These are phyloP conservation scores for Salminus brasiliensis DNA, from an alignment of 2,113 vertebrate species.

Conservation along the genomic window DNA sequence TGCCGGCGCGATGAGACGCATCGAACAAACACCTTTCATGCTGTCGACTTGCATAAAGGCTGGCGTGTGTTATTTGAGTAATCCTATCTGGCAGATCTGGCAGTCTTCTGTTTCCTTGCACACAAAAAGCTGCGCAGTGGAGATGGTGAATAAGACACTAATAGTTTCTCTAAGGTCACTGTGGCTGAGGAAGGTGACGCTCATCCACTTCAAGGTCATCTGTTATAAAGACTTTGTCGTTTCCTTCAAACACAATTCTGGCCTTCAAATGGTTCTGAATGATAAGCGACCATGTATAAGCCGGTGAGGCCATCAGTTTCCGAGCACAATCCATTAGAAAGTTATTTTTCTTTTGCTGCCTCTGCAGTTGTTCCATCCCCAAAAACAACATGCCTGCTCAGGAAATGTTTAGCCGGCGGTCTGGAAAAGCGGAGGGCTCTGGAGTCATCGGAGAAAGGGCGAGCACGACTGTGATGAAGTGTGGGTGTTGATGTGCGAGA, in stretches of 20 bases:
- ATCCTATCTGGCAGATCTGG: background rate
- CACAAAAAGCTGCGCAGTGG: background rate
- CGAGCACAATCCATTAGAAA: constrained; percentile 55
- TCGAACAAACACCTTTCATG: background rate
- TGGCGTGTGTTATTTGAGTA: background rate
- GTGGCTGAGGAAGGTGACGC: background rate
- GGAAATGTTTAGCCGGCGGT: constrained; percentile 63
- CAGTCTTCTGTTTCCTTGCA: background rate
- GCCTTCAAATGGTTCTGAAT: constrained; percentile 7
- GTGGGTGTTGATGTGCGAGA: constrained; percentile 65
- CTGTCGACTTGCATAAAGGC: background rate
- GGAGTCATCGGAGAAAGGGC: constrained; percentile 58
- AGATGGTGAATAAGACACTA: constrained; percentile 4
- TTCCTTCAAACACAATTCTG: constrained; percentile 26
- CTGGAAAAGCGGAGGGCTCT: constrained; percentile 49
- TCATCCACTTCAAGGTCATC: constrained; percentile 14
- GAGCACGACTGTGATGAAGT: constrained; percentile 57
- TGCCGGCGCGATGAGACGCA: background rate
- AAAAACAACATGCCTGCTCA: constrained; percentile 67
- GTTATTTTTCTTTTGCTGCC: constrained; percentile 64
- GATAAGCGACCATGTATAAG: constrained; percentile 26
- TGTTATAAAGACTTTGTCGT: background rate
- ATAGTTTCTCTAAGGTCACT: background rate
- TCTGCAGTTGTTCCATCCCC: constrained; percentile 67
- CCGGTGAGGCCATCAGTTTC: constrained; percentile 44